Evolutionary conservation across 1,140 invertebrate species (phyloP).

Genomic region (Drosophila fuyamai): DNA sequence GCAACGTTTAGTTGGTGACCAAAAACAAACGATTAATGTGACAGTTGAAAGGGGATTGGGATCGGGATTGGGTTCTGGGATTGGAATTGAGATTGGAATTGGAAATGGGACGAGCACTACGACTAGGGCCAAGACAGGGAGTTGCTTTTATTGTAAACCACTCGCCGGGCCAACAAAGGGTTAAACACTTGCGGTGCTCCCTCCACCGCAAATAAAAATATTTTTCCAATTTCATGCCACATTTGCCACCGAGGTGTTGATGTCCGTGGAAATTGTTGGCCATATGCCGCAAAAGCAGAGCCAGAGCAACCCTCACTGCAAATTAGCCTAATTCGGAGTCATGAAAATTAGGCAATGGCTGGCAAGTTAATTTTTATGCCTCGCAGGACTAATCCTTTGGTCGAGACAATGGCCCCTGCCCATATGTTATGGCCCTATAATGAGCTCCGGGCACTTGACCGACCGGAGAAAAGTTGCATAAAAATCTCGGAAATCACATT

Average conservation of each 20-base stretch:
- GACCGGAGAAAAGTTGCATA: slow-evolving; percentile 44
- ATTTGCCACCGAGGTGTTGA: slow-evolving; percentile 76
- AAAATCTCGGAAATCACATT: slow-evolving; percentile 80
- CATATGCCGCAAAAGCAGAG: slow-evolving; percentile 57
- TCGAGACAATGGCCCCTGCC: slow-evolving; percentile 60
- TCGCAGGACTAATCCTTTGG: slow-evolving; percentile 48
- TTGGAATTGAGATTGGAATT: slow-evolving; percentile 26
- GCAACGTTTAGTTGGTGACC: slow-evolving; percentile 79
- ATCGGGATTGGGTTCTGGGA: slow-evolving; percentile 7
- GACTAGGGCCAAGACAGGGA: slow-evolving; percentile 11
- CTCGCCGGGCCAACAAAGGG: slow-evolving; percentile 59
- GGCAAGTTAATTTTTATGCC: slow-evolving; percentile 71
- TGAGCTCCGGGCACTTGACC: slow-evolving; percentile 63
- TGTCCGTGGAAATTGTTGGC: slow-evolving; percentile 61
- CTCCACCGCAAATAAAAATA: slow-evolving; percentile 38
- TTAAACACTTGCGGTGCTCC: slow-evolving; percentile 63
- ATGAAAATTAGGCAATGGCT: slow-evolving; percentile 60
- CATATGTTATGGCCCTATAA: slow-evolving; percentile 78
- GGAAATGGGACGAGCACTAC: background rate
- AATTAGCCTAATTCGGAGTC: slow-evolving; percentile 63
- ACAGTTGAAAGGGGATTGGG: slow-evolving; percentile 73
- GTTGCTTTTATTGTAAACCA: slow-evolving; percentile 75
- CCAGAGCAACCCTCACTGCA: slow-evolving; percentile 18
- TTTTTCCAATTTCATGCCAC: slow-evolving; percentile 78
- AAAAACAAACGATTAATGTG: slow-evolving; percentile 84